phyloP scores from a whole-genome alignment of 2,797 vertebrate genomes.

The Clangula hyemalis region DNA sequence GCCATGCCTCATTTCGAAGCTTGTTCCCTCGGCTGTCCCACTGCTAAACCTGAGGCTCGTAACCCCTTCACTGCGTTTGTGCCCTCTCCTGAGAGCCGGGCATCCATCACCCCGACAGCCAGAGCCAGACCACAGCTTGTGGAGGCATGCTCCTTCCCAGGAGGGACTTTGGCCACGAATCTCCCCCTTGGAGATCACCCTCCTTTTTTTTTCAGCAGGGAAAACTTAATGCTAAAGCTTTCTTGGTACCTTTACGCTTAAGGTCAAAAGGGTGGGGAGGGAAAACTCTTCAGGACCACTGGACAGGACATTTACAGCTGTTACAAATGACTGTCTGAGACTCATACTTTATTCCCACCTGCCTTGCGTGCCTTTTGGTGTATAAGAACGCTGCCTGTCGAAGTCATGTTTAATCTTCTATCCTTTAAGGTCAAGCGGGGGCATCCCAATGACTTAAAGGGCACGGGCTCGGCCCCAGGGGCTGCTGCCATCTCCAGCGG shows the following conservation, averaged over 20 bases:
- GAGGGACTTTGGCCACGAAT: neutral
- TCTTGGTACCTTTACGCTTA: neutral
- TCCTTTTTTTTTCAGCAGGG: neutral
- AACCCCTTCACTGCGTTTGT: rapidly evolving
- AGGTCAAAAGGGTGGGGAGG: neutral
- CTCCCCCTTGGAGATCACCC: neutral
- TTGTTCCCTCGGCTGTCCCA: neutral
- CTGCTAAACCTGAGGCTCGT: neutral
- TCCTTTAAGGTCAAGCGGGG: neutral
- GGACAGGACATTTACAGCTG: neutral
- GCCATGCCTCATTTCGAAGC: neutral
- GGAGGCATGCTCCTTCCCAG: neutral
- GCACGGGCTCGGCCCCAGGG: neutral
- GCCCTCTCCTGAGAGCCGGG: rapidly evolving
- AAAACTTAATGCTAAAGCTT: neutral
- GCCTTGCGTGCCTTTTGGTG: neutral
- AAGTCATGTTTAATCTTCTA: neutral
- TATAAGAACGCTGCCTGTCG: neutral
- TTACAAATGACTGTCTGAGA: neutral
- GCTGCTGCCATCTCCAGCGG: neutral
- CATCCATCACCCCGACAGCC: neutral
- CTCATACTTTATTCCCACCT: neutral
- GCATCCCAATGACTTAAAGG: neutral
- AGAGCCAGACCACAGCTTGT: neutral
- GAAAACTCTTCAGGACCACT: neutral